Percentiles rank a stretch among this genome's conserved stretches.
Evolutionary conservation across 2,113 vertebrate genomes (phyloP).

Genomic region (Cavia aperea): DNA sequence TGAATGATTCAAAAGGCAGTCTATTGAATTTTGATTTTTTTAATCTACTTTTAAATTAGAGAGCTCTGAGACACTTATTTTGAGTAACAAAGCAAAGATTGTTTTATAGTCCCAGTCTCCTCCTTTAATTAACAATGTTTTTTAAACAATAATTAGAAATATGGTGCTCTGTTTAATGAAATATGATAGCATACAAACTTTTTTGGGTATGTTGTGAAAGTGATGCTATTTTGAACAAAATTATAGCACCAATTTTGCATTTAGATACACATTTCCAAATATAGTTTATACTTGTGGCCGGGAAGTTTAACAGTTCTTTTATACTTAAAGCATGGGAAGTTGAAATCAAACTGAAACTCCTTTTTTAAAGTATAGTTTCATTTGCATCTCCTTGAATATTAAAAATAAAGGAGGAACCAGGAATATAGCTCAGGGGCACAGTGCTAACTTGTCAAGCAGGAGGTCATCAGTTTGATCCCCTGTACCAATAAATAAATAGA

Average conservation of each 20-base stretch:
- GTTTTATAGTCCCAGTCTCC: background rate
- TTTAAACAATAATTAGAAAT: background rate
- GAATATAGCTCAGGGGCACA: no score
- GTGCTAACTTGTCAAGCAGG: no score
- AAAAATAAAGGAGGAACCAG: background rate
- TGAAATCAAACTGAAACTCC: background rate
- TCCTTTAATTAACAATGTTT: constrained; percentile 38
- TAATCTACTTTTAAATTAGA: constrained; percentile 43
- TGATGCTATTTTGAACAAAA: background rate
- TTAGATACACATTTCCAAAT: background rate
- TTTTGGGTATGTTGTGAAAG: background rate
- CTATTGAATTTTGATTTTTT: constrained; percentile 30
- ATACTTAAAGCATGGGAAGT: background rate
- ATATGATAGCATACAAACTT: background rate
- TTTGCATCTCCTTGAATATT: background rate
- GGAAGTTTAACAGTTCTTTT: background rate
- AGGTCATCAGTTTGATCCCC: no score
- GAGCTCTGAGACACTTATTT: constrained; percentile 24
- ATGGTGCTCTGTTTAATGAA: background rate
- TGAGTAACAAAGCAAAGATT: constrained; percentile 26
- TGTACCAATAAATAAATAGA: no score
- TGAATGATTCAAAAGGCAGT: constrained; percentile 40
- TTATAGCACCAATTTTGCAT: background rate
- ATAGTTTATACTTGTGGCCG: background rate
- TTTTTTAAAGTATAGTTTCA: background rate